A percentile compares a stretch with the other conserved stretches of the same genome.
These are phyloP conservation scores for Sebastes itinus DNA, from an alignment of 2,797 vertebrate genomes.

Conservation along the genomic window DNA sequence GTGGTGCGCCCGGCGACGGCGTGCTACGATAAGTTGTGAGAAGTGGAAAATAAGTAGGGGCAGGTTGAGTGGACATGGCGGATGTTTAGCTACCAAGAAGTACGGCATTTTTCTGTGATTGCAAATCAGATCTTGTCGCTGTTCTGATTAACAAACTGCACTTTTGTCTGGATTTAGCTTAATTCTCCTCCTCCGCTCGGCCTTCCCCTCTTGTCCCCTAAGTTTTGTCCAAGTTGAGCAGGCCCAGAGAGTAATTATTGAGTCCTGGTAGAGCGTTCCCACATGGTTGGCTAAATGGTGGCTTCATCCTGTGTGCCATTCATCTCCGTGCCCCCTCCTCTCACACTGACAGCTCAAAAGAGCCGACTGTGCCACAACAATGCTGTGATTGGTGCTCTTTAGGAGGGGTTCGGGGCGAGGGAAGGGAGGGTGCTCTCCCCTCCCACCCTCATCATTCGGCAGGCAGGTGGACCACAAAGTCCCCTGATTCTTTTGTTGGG, in stretches of 20 bases:
- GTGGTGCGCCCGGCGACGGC: conserved; percentile 16
- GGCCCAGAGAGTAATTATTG: conserved; percentile 89
- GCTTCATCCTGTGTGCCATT: conserved; percentile 94
- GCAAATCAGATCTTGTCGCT: background rate
- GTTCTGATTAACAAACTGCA: background rate
- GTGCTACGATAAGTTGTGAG: conserved; percentile 62
- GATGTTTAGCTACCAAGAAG: conserved; percentile 14
- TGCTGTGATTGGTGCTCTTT: conserved; percentile 99
- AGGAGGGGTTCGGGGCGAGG: conserved; percentile 84
- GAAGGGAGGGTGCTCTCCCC: conserved; percentile 83
- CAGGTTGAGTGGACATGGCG: conserved; percentile 13
- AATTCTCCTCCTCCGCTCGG: background rate
- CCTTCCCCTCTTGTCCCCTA: conserved; percentile 43
- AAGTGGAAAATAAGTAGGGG: conserved; percentile 32
- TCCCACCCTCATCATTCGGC: conserved; percentile 95
- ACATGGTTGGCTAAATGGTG: conserved; percentile 96
- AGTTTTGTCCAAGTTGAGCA: conserved; percentile 87
- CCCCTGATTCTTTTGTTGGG: conserved; percentile 98
- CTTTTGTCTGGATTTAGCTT: background rate
- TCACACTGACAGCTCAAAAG: conserved; percentile 97
- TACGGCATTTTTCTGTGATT: background rate
- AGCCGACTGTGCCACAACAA: conserved; percentile 97
- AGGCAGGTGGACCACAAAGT: conserved; percentile 99
- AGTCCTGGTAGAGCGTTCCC: conserved; percentile 93
- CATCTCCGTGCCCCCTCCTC: conserved; percentile 92